Base-by-base conservation (phyloP, 2,797 vertebrate species). In the Arnoldichthys spilopterus region DNA sequence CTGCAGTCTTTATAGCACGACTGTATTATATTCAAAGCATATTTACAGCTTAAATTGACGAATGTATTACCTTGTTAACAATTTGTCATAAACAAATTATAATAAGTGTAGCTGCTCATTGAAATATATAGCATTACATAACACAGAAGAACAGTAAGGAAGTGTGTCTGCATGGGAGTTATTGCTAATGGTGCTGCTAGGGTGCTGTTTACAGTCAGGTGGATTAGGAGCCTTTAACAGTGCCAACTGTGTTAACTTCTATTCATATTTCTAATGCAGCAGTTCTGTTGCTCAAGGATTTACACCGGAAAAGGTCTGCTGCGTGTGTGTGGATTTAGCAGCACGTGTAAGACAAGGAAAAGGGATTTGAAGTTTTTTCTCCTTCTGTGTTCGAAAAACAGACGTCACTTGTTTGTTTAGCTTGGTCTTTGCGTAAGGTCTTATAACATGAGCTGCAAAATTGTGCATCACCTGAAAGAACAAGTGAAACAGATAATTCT, bases 261-360 rank as follows among this genome's bases (percentile, higher is more conserved):
- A 84, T 87, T 90, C 85, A 79, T 76, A 85, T 87, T 87, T 86
- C 86, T 87, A 86, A 87, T 34, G 78, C 80, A 83, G 83, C 84
- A 84, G 83, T 85, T 79, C 86, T 88, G 84, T 88, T 90, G 89
- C 86, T 82, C 86, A 89, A 89, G 82, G 87, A 89, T 86, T 93
- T 89, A 89, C 43, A 85, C 87, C 68, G 82, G 90, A 90, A 93
- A 90, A 76, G 81, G 76, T 67, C 72, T 81, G 34, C 73, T 78
- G 83, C 88, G 85, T 91, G 86, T 6, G 69, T 84, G 83, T 84
- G 89, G 74, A 90, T 92, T 91, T 91, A 82, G 61, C 15, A 85
- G 83, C 89, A 90, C 74, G 80, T 85, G 86, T 69, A 77, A 78
- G 80, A 76, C 72, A 82, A 67, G 66, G 70, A 79, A 83, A 86